A percentile compares a stretch with the other conserved stretches of the same genome.
These are phyloP conservation scores for Nomada goodeniana DNA, from an alignment of 2,888 invertebrate species.

Conservation along the genomic window DNA sequence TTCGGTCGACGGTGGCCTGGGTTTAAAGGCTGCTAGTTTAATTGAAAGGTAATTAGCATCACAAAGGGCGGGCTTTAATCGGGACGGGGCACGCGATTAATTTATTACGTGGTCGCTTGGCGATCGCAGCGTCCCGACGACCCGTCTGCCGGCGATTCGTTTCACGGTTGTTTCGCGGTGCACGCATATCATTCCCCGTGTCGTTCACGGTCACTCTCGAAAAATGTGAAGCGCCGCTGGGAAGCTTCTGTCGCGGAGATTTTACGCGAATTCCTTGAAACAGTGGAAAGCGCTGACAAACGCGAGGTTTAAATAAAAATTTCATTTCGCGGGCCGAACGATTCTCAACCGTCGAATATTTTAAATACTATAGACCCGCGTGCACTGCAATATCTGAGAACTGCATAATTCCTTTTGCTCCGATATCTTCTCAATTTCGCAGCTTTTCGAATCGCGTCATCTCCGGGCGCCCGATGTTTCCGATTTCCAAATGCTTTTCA, in stretches of 20 bases:
- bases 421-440: too few species aligned
- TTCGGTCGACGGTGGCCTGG: constrained; percentile 57
- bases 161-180: background rate
- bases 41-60: constrained; percentile 81
- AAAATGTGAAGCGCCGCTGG: constrained; percentile 4
- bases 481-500: too few species aligned
- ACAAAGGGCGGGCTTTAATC: constrained; percentile 72
- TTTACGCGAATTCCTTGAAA: constrained; percentile 1
- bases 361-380: too few species aligned
- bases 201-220: constrained; percentile 5
- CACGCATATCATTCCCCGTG: background rate
- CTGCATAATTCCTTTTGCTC: too few species aligned
- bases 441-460: too few species aligned
- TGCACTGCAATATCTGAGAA: too few species aligned
- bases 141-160: constrained; percentile 2
- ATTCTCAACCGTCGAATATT: too few species aligned
- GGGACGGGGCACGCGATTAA: constrained; percentile 67
- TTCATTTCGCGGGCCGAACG: too few species aligned
- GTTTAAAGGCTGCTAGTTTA: constrained; percentile 71
- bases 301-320: too few species aligned
- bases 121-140: constrained; percentile 15
- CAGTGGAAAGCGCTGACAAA: background rate
- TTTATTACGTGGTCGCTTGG: constrained; percentile 50
- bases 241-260: background rate
- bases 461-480: too few species aligned